These are phyloP conservation scores for Lasioglossum leucozonium DNA, from an alignment of 2,888 invertebrate genomes.

Conservation along the genomic window DNA sequence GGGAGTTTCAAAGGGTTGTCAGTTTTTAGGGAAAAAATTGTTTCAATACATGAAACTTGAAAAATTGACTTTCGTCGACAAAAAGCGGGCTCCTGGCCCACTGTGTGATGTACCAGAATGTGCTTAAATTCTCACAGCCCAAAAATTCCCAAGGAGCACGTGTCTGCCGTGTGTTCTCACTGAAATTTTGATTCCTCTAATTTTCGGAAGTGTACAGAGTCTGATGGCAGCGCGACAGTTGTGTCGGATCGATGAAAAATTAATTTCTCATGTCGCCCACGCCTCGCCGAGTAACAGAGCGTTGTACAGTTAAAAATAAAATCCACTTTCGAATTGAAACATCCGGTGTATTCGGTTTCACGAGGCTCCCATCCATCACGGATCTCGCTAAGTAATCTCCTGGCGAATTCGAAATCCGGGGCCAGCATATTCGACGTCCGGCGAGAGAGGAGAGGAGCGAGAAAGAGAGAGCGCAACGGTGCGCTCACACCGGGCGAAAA, in stretches of 20 bases:
- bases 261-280: conserved; percentile 2
- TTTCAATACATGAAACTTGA: too few relatives aligned
- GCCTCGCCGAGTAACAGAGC: not conserved
- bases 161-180: not conserved
- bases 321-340: conserved; percentile 10
- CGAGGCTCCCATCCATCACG: conserved; percentile 4
- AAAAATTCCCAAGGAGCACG: not conserved
- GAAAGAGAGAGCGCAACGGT: not conserved
- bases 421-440: not conserved
- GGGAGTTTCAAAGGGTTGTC: too few relatives aligned
- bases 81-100: too few relatives aligned
- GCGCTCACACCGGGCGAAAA: not conserved
- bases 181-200: conserved; percentile 2
- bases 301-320: conserved; percentile 11
- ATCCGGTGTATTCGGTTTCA: not conserved
- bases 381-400: not conserved
- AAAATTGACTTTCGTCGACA: too few relatives aligned
- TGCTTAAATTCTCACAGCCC: not conserved
- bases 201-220: not conserved
- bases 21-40: too few relatives aligned
- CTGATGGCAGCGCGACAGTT: not conserved
- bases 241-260: conserved; percentile 5
- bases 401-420: conserved; percentile 7
- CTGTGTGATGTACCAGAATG: not conserved
- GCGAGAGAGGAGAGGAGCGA: not conserved